Conservation (phyloP, 1,140 invertebrate genomes). For the Hycleus cichorii region DNA sequence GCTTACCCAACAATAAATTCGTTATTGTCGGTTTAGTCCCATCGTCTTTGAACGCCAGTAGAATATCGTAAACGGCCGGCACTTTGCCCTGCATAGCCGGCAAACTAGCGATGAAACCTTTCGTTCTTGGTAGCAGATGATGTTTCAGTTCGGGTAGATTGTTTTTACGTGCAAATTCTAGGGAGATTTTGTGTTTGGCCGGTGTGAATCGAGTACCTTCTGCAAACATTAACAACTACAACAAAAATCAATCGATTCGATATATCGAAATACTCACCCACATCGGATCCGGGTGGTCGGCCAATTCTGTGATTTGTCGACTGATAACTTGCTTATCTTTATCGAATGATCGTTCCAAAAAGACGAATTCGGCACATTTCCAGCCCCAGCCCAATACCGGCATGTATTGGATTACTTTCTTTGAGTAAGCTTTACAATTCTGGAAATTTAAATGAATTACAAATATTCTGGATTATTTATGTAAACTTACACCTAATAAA, state of each 20-base stretch:
- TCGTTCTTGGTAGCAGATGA: slow-evolving; percentile 87
- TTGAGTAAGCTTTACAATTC: slow-evolving; percentile 93
- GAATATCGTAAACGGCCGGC: slow-evolving; percentile 79
- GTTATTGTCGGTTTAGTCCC: slow-evolving; percentile 67
- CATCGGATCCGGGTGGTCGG: slow-evolving; percentile 80
- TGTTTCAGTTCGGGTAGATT: slow-evolving; percentile 80
- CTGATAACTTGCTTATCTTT: slow-evolving; percentile 80
- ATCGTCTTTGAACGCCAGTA: slow-evolving; percentile 67
- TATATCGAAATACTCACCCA: slow-evolving; percentile 56
- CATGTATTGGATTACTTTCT: slow-evolving; percentile 83
- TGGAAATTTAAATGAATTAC: slow-evolving; percentile 42
- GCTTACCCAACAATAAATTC: slow-evolving; percentile 72
- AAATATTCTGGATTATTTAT: slow-evolving; percentile 1
- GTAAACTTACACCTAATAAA: slow-evolving; percentile 66
- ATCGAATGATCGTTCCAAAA: slow-evolving; percentile 84
- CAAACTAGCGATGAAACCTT: slow-evolving; percentile 78
- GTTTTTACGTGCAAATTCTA: slow-evolving; percentile 80
- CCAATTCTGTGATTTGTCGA: slow-evolving; percentile 69
- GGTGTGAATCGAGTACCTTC: slow-evolving; percentile 91
- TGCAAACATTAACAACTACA: slow-evolving; percentile 80
- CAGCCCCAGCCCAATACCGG: slow-evolving; percentile 94
- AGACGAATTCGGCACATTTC: slow-evolving; percentile 89
- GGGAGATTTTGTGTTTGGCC: slow-evolving; percentile 78
- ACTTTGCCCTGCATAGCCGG: slow-evolving; percentile 66
- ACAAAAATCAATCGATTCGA: slow-evolving; percentile 19